phyloP scores from a whole-genome alignment of 2,797 vertebrate genomes.

The Gymnodraco acuticeps region DNA sequence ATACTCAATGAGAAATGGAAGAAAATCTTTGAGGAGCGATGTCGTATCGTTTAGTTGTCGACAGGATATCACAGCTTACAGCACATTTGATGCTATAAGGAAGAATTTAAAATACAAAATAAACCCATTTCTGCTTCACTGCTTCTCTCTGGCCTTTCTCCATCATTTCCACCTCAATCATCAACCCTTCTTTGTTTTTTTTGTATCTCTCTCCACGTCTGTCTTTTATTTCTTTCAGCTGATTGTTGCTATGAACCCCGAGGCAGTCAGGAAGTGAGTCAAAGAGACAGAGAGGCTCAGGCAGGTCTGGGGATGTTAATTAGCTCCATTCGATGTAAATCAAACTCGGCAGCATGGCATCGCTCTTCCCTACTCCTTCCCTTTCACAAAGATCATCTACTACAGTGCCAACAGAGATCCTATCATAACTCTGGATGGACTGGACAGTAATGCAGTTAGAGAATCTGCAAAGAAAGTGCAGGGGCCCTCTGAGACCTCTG shows the following conservation, averaged over 20 bases:
- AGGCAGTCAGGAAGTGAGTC: conserved; percentile 35
- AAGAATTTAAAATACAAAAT: conserved; percentile 7
- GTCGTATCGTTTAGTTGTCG: background rate
- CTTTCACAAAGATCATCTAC: conserved; percentile 60
- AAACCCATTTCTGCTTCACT: conserved; percentile 14
- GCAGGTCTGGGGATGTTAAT: conserved; percentile 63
- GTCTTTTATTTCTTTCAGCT: conserved; percentile 16
- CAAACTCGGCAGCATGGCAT: conserved; percentile 59
- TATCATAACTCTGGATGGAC: conserved; percentile 50
- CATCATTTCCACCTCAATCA: conserved; percentile 37
- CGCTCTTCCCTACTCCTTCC: conserved; percentile 43
- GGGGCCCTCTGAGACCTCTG: background rate
- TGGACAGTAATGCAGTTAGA: conserved; percentile 50
- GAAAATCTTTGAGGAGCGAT: background rate
- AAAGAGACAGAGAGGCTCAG: conserved; percentile 35
- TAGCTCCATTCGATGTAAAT: conserved; percentile 69
- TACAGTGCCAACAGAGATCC: conserved; percentile 55
- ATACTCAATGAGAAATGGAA: background rate
- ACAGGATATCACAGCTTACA: conserved; percentile 23
- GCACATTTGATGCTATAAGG: conserved; percentile 8
- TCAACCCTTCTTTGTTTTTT: conserved; percentile 16
- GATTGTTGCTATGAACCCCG: conserved; percentile 28
- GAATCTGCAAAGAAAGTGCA: conserved; percentile 39
- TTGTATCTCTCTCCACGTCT: conserved; percentile 29
- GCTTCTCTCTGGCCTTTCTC: conserved; percentile 16